Evolutionary conservation across 2,113 vertebrate genomes (phyloP).

Genomic region (Manacus vitellinus): DNA sequence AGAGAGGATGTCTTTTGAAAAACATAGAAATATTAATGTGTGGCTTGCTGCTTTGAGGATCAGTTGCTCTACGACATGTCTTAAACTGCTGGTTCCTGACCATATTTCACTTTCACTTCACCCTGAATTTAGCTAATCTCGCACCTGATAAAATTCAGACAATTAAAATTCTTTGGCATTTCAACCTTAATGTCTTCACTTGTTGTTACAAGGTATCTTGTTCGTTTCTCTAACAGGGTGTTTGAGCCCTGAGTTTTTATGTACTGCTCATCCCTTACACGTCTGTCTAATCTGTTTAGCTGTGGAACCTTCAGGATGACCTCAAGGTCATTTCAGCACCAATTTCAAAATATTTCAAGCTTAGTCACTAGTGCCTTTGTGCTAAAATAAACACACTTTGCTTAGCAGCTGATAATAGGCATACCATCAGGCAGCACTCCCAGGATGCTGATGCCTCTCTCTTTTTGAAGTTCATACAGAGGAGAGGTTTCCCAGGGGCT

Average conservation of each 20-base stretch:
- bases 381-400: slow-evolving; percentile 1
- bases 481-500: neutral
- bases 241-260: neutral
- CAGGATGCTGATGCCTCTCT: neutral
- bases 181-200: neutral
- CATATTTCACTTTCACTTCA: neutral
- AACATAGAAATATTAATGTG: neutral
- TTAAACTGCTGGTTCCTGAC: neutral
- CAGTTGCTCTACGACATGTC: neutral
- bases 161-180: neutral
- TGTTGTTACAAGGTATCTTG: neutral
- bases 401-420: neutral
- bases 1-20: neutral
- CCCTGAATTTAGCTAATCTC: neutral
- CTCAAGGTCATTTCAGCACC: neutral
- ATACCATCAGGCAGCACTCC: neutral
- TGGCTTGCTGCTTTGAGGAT: neutral
- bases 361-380: neutral
- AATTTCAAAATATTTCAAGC: neutral
- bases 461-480: neutral
- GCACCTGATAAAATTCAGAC: neutral
- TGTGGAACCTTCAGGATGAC: neutral
- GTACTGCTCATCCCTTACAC: neutral
- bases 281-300: neutral
- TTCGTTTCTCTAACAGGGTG: neutral